Evolutionary conservation across 2,888 invertebrate species (phyloP).

Genomic region (Torymus tubicola): DNA sequence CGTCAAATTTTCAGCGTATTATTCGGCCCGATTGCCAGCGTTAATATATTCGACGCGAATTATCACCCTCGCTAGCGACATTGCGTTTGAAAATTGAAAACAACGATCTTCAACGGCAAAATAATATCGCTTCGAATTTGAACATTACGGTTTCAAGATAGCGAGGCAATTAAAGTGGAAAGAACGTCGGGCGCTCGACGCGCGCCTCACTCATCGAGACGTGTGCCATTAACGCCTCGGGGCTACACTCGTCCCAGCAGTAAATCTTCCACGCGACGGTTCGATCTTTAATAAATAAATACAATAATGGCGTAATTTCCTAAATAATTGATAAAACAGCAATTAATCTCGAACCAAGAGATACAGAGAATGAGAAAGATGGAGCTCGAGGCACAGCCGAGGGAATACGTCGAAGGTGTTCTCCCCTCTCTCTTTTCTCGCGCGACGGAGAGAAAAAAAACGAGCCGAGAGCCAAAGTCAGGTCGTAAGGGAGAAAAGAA

Average conservation of each 20-base stretch:
- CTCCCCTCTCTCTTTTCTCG: no score
- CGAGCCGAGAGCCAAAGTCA: neutral
- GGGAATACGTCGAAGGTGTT: no score
- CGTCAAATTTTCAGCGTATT: neutral
- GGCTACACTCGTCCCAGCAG: no score
- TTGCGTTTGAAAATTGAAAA: neutral
- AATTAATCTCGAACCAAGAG: constrained; percentile 15
- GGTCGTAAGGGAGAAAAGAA: constrained; percentile 2
- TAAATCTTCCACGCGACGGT: no score
- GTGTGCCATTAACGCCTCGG: no score
- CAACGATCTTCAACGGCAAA: neutral
- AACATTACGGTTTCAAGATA: neutral
- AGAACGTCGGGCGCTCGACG: no score
- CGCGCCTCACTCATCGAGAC: no score
- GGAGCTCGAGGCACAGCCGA: no score
- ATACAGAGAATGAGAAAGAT: neutral
- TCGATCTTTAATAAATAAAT: constrained; percentile 11
- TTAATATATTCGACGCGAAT: neutral
- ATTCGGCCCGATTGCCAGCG: neutral
- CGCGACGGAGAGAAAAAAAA: neutral
- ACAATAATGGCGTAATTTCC: constrained; percentile 17
- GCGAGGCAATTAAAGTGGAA: no score
- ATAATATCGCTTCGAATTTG: neutral
- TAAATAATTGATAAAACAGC: constrained; percentile 29
- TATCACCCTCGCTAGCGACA: no score